Conservation (phyloP, 1,140 invertebrate species). For the Colletes latitarsis region DNA sequence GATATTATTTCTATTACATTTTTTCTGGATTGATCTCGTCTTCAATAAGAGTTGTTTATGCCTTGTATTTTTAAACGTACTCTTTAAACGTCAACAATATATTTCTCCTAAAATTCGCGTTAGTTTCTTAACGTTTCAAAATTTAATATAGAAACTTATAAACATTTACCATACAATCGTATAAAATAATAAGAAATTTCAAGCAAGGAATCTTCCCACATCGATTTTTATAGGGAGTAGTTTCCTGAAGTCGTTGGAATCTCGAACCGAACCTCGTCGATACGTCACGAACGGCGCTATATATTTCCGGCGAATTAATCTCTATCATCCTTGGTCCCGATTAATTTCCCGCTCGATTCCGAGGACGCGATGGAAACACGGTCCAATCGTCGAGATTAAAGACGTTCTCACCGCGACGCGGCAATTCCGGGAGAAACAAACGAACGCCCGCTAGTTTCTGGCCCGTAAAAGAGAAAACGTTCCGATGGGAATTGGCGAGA, state of each 20-base stretch:
- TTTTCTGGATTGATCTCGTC: too few relatives aligned
- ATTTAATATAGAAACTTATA: too few relatives aligned
- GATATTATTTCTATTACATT: too few relatives aligned
- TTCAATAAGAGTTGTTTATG: too few relatives aligned
- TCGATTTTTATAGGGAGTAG: not conserved
- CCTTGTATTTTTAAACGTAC: too few relatives aligned
- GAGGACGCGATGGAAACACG: not conserved
- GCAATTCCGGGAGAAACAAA: constrained; percentile 24
- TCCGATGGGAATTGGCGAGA: constrained; percentile 30
- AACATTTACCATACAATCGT: too few relatives aligned
- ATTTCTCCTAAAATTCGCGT: too few relatives aligned
- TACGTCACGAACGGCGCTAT: not conserved
- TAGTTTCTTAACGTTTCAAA: too few relatives aligned
- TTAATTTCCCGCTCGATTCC: not conserved
- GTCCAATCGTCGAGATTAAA: constrained; percentile 10
- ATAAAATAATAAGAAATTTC: too few relatives aligned
- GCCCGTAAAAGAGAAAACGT: constrained; percentile 9
- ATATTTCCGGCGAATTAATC: not conserved
- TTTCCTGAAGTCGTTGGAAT: not conserved
- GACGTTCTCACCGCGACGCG: constrained; percentile 1
- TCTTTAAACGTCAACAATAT: too few relatives aligned
- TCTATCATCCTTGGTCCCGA: not conserved
- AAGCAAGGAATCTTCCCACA: too few relatives aligned
- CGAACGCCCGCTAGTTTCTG: not conserved
- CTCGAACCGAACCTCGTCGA: too few relatives aligned